These are phyloP conservation scores for Achroia grisella DNA, from an alignment of 1,140 invertebrate genomes.

Conservation along the genomic window DNA sequence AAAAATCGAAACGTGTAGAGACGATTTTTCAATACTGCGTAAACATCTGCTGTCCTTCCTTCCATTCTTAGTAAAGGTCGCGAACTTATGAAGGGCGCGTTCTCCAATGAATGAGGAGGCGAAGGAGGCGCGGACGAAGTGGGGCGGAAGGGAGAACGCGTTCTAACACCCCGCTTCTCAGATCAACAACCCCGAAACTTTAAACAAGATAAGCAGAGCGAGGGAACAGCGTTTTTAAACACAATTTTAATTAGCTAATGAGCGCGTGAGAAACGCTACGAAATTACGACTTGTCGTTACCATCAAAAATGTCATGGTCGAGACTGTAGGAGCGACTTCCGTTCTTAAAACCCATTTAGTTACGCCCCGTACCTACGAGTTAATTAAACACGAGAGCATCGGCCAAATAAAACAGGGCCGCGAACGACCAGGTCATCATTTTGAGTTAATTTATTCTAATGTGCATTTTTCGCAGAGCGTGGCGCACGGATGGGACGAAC, in stretches of 20 bases:
- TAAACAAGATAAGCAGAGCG: conserved; percentile 55
- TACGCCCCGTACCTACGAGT: conserved; percentile 3
- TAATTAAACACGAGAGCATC: conserved; percentile 12
- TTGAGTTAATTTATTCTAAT: conserved; percentile 32
- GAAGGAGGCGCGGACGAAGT: conserved; percentile 30
- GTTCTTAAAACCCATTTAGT: conserved; percentile 14
- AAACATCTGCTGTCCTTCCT: conserved; percentile 43
- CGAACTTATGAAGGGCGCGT: conserved; percentile 52
- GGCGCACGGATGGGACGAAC: conserved; percentile 7
- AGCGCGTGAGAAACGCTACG: conserved; percentile 6
- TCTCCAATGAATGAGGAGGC: conserved; percentile 47
- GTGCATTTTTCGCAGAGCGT: conserved; percentile 21
- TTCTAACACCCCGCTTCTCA: conserved; percentile 24
- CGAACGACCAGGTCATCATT: conserved; percentile 19
- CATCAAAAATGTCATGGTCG: not conserved
- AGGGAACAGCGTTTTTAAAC: conserved; percentile 26
- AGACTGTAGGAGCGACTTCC: conserved; percentile 13
- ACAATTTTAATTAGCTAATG: conserved; percentile 35
- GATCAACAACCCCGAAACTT: conserved; percentile 63
- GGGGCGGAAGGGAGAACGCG: conserved; percentile 14
- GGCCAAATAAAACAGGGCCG: conserved; percentile 20
- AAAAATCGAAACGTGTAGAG: not conserved
- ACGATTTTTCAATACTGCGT: too few species aligned
- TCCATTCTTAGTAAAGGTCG: conserved; percentile 53
- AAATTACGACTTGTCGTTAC: not conserved